Percentiles rank a stretch among this genome's conserved stretches.
Conservation (phyloP, 2,797 vertebrate species). For the Chanos chanos region DNA sequence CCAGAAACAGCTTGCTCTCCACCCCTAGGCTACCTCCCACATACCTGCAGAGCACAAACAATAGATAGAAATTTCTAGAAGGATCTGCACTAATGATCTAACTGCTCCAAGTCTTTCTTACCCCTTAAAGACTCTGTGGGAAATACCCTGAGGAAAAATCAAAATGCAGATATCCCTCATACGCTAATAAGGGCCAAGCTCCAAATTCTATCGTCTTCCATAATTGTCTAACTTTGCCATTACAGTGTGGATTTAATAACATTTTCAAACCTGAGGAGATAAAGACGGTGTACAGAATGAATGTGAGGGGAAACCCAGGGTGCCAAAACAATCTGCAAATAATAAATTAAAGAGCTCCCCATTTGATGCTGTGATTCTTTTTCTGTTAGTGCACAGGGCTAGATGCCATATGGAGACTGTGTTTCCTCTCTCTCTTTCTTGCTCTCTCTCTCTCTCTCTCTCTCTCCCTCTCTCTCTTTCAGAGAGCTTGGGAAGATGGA, state of each 20-base stretch:
- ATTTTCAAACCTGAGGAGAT: slow-evolving; percentile 44
- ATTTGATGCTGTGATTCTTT: slow-evolving; percentile 64
- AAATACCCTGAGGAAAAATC: neutral
- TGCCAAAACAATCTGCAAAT: slow-evolving; percentile 49
- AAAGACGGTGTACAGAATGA: slow-evolving; percentile 44
- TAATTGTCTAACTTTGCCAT: slow-evolving; percentile 37
- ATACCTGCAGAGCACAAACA: no score
- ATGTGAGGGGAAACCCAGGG: slow-evolving; percentile 44
- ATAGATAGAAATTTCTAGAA: no score
- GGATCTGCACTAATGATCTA: neutral
- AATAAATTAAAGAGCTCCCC: slow-evolving; percentile 66
- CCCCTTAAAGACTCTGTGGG: no score
- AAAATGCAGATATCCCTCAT: neutral
- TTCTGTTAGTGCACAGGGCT: slow-evolving; percentile 54
- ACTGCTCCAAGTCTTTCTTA: slow-evolving; percentile 2
- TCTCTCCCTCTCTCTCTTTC: no score
- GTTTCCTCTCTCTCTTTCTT: neutral
- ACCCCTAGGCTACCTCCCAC: no score
- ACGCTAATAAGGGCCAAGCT: slow-evolving; percentile 34
- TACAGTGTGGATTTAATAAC: slow-evolving; percentile 39
- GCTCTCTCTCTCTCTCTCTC: neutral
- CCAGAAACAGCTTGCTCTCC: no score
- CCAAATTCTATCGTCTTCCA: slow-evolving; percentile 11
- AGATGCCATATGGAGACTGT: slow-evolving; percentile 60
- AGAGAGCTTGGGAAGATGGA: no score